A percentile compares a stretch with the other conserved stretches of the same genome.
phyloP scores from a whole-genome alignment of 2,888 invertebrate genomes.

The Galerucella pusilla region DNA sequence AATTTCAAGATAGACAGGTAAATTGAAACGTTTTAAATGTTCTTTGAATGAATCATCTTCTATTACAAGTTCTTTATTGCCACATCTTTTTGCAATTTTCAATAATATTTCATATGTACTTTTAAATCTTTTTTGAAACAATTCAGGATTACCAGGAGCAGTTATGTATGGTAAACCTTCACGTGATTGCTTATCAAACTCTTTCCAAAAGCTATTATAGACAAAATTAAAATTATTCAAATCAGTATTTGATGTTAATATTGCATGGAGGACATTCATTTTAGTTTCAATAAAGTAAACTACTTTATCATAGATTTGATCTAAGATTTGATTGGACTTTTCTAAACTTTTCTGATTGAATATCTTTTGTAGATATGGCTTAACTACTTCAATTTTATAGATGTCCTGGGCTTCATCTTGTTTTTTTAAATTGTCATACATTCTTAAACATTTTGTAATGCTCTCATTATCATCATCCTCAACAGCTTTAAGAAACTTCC shows the following conservation, averaged over 20 bases:
- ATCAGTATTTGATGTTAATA: conserved; percentile 54
- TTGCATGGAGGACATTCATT: conserved; percentile 68
- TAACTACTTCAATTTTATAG: conserved; percentile 75
- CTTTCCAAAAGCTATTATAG: conserved; percentile 88
- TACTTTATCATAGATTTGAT: conserved; percentile 78
- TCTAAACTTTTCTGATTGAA: conserved; percentile 73
- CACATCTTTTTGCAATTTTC: conserved; percentile 76
- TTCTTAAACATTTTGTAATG: conserved; percentile 70
- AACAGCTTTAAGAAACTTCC: conserved; percentile 68
- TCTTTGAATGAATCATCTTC: conserved; percentile 80
- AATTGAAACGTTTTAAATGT: conserved; percentile 85
- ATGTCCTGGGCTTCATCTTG: conserved; percentile 77
- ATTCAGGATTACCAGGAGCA: conserved; percentile 91
- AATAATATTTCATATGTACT: conserved; percentile 81
- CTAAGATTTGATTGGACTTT: conserved; percentile 72
- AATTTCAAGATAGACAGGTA: conserved; percentile 97
- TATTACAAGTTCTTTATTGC: conserved; percentile 71
- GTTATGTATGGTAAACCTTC: conserved; percentile 86
- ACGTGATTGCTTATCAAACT: conserved; percentile 84
- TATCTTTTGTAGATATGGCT: conserved; percentile 75
- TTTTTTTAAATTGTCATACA: conserved; percentile 72
- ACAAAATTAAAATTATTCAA: conserved; percentile 79
- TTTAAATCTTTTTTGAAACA: conserved; percentile 85
- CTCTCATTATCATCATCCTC: conserved; percentile 69
- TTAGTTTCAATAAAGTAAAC: conserved; percentile 78